Evolutionary conservation across 2,113 vertebrate species (phyloP).

Genomic region (Oryzias javanicus): DNA sequence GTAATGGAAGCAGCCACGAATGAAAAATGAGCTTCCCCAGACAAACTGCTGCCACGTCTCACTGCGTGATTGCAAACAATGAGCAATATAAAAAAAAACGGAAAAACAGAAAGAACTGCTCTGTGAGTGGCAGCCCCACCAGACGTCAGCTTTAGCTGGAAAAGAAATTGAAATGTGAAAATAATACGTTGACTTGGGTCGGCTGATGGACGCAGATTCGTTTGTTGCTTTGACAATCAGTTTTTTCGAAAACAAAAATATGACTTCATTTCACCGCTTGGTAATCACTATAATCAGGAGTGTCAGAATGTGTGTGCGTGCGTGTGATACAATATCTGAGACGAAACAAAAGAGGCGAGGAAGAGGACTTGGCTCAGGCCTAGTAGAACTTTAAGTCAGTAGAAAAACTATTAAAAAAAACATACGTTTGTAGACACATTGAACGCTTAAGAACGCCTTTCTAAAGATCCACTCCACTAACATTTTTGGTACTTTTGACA

Average conservation of each 20-base stretch:
- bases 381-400: constrained; percentile 10
- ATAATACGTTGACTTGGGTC: constrained; percentile 58
- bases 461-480: too few relatives aligned
- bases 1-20: constrained; percentile 12
- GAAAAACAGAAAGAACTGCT: constrained; percentile 26
- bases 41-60: constrained; percentile 33
- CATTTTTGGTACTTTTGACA: too few relatives aligned
- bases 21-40: constrained; percentile 29
- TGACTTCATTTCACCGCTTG: constrained; percentile 61
- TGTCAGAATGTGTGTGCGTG: constrained; percentile 23
- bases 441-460: too few relatives aligned
- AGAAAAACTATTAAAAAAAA: not conserved
- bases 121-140: constrained; percentile 53
- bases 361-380: not conserved
- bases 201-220: constrained; percentile 54
- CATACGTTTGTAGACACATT: too few relatives aligned
- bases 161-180: constrained; percentile 68
- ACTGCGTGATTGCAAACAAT: constrained; percentile 50
- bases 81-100: constrained; percentile 36
- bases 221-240: constrained; percentile 70
- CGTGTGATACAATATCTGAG: constrained; percentile 17
- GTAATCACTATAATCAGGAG: constrained; percentile 66
- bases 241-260: constrained; percentile 62
- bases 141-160: constrained; percentile 32
- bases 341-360: not conserved